Conservation (phyloP, 2,888 invertebrate genomes). For the Drosophila pseudotakahashii region DNA sequence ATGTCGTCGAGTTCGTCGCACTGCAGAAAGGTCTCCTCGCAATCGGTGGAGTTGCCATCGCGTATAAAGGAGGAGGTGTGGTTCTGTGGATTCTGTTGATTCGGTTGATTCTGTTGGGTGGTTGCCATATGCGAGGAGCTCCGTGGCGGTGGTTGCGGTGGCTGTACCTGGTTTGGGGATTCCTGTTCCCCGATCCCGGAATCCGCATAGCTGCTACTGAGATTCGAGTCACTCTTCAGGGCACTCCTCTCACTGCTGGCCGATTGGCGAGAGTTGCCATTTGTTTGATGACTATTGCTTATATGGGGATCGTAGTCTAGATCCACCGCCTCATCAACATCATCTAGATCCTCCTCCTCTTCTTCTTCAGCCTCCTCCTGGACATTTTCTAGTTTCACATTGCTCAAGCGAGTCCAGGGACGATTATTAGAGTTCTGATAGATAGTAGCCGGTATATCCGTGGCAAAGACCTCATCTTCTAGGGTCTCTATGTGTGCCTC, state of each 20-base stretch:
- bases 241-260: conserved; percentile 70
- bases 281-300: conserved; percentile 32
- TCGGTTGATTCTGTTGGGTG: conserved; percentile 9
- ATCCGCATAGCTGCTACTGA: conserved; percentile 82
- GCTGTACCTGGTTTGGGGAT: not conserved
- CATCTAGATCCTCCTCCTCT: conserved; percentile 60
- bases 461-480: conserved; percentile 64
- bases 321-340: conserved; percentile 61
- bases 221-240: conserved; percentile 80
- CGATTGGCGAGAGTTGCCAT: conserved; percentile 60
- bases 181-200: conserved; percentile 78
- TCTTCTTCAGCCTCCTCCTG: conserved; percentile 75
- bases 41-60: conserved; percentile 82
- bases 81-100: not conserved
- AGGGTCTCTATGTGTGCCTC: conserved; percentile 73
- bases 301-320: conserved; percentile 50
- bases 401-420: conserved; percentile 71
- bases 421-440: conserved; percentile 62
- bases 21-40: conserved; percentile 82
- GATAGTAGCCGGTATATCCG: conserved; percentile 69
- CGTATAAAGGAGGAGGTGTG: conserved; percentile 70
- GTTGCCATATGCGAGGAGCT: conserved; percentile 40
- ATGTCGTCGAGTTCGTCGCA: conserved; percentile 80
- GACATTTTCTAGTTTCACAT: conserved; percentile 79
- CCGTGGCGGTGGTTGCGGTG: conserved; percentile 46